These are phyloP conservation scores for Rhopilema esculentum DNA, from an alignment of 30 jellyfish, hydroid and myxozoan genomes.

Conservation along the genomic window DNA sequence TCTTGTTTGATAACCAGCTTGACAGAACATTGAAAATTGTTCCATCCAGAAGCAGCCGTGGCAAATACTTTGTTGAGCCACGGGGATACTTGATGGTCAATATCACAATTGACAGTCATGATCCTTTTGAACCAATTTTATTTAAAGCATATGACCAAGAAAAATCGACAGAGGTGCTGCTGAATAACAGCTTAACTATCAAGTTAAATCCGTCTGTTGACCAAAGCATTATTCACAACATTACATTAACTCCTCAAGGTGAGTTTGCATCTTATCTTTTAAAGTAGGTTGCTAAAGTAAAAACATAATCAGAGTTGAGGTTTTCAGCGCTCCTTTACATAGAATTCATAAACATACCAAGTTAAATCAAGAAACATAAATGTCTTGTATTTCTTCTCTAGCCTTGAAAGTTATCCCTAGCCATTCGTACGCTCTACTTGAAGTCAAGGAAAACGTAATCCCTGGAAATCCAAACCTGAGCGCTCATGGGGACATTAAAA, in stretches of 20 bases:
- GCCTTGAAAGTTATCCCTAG: conserved; percentile 94
- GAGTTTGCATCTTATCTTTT: background rate
- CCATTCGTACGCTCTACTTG: conserved; percentile 96
- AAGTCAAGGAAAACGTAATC: conserved; percentile 63
- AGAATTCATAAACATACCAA: too few relatives aligned
- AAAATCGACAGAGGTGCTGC: conserved; percentile 46
- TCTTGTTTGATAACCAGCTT: conserved; percentile 91
- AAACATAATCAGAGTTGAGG: too few relatives aligned
- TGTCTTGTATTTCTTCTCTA: too few relatives aligned
- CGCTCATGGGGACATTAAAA: conserved; percentile 72
- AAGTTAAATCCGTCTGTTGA: conserved; percentile 73
- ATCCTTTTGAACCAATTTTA: conserved; percentile 79
- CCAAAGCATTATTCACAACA: conserved; percentile 35
- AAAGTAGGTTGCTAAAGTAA: too few relatives aligned
- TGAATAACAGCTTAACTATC: conserved; percentile 75
- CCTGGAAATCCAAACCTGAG: conserved; percentile 91
- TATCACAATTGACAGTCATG: conserved; percentile 96
- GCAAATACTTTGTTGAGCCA: conserved; percentile 95
- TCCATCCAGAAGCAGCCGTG: conserved; percentile 96
- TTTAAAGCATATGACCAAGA: conserved; percentile 96
- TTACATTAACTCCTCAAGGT: conserved; percentile 96
- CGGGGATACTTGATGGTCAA: conserved; percentile 89
- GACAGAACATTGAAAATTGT: conserved; percentile 87
- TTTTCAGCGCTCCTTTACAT: too few relatives aligned
- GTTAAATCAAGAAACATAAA: too few relatives aligned